A percentile compares a stretch with the other conserved stretches of the same genome.
Evolutionary conservation across 2,888 invertebrate genomes (phyloP).

Genomic region (Chrysolina americana): DNA sequence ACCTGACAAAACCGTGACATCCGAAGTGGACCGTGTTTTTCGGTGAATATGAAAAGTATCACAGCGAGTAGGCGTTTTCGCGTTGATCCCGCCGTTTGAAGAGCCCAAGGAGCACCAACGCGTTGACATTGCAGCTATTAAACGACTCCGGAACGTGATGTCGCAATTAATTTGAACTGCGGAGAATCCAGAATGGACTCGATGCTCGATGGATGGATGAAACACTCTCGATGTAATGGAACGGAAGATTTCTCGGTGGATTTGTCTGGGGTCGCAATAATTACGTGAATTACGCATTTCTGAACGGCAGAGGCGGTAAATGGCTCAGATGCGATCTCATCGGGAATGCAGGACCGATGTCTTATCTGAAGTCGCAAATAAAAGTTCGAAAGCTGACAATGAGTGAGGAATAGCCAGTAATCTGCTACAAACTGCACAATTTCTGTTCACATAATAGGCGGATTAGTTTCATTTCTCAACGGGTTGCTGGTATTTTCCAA

Average conservation of each 20-base stretch:
- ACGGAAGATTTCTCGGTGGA: constrained; percentile 11
- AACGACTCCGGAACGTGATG: constrained; percentile 42
- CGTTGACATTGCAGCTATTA: constrained; percentile 41
- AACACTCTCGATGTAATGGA: constrained; percentile 9
- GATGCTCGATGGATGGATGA: constrained; percentile 17
- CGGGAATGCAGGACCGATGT: not conserved
- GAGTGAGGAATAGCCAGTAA: no score
- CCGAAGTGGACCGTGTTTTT: no score
- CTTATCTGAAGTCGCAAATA: no score
- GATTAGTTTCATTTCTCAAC: no score
- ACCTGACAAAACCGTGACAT: no score
- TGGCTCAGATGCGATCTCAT: not conserved
- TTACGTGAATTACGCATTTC: constrained; percentile 1
- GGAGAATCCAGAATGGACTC: constrained; percentile 32
- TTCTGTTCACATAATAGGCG: no score
- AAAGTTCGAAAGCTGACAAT: no score
- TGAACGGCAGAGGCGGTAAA: not conserved
- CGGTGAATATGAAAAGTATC: not conserved
- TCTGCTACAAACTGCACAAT: no score
- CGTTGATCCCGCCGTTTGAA: not conserved
- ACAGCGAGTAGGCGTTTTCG: not conserved
- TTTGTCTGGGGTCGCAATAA: constrained; percentile 9
- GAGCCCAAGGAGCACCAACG: not conserved
- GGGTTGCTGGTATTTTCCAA: no score
- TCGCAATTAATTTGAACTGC: constrained; percentile 46